Conservation (phyloP, 2,113 vertebrate species). For the Callospermophilus lateralis region DNA sequence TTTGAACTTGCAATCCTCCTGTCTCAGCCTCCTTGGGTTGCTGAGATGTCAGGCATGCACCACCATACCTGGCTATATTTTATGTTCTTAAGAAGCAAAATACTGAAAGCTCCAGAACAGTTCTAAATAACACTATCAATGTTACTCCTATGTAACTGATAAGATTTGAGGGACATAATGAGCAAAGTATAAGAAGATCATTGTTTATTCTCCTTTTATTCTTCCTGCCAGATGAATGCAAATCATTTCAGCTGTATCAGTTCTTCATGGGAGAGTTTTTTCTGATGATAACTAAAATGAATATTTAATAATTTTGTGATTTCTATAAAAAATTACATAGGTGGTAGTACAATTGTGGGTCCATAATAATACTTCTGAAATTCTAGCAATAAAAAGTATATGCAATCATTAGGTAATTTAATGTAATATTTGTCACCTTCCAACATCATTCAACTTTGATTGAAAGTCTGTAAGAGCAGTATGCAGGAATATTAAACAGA, state of each 20-base stretch:
- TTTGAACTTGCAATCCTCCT: no score
- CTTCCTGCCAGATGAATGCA: background rate
- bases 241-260: accelerated
- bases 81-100: constrained; percentile 14
- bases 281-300: background rate
- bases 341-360: background rate
- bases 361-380: background rate
- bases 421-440: background rate
- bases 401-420: background rate
- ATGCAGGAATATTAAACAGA: background rate
- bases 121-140: background rate
- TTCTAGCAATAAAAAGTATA: background rate
- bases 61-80: background rate
- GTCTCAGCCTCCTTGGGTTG: no score
- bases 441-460: background rate
- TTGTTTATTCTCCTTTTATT: background rate
- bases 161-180: background rate
- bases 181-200: background rate
- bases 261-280: background rate
- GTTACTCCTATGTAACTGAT: background rate
- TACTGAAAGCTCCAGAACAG: background rate
- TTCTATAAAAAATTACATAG: background rate
- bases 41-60: no score
- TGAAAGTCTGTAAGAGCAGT: background rate
- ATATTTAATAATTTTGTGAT: background rate